Base-by-base conservation (phyloP, 2,113 vertebrate species). In the Gymnocephalus cernua region DNA sequence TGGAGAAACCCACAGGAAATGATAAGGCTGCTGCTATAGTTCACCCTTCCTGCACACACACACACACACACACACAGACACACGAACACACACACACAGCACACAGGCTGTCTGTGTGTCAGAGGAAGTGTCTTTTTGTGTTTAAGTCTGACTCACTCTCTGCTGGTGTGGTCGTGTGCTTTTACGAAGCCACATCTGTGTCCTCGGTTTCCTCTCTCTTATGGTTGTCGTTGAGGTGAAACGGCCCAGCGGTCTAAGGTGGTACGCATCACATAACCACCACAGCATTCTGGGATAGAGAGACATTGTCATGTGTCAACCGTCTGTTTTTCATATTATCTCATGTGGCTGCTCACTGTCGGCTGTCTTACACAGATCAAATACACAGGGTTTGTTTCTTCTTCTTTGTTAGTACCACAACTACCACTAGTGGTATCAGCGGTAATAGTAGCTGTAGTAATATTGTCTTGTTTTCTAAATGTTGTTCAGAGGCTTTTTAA, bases 1-100 rank as follows among this genome's bases (percentile, higher is more conserved):
- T 27, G 48, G 7, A 51, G 2, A 47, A 48, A 45, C 21, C 59
- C 61, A 73, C 62, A 89, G 89, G 87, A 92, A 89, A 79, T 87
- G 86, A 85, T 57, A 57, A 58, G 35, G 56, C 70, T 72, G 58
- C 44, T 71, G 78, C 18, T 62, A 13, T 58, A 70, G 23, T 62
- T 82, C 69, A 71, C 44, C 62, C 84, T 85, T 83, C 87, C 77
- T 76, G 18, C 56, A 5, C 25, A 10, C 54, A 63, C 0, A 58
- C 83, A 83, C 12, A 41, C 41, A 44, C 69, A 51, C 41, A 44
- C 47, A 62, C 79, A 66, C 74, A 67, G 47, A 62, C 58, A 54
- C 56, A 27, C 61, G n/a, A n/a, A 32, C 27, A 59, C 27, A 32
- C 29, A 32, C 29, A 32, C 29, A 29, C 29, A 32, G 29, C 64